phyloP scores from a whole-genome alignment of 2,888 invertebrate genomes.

The Adelognathus sp. region DNA sequence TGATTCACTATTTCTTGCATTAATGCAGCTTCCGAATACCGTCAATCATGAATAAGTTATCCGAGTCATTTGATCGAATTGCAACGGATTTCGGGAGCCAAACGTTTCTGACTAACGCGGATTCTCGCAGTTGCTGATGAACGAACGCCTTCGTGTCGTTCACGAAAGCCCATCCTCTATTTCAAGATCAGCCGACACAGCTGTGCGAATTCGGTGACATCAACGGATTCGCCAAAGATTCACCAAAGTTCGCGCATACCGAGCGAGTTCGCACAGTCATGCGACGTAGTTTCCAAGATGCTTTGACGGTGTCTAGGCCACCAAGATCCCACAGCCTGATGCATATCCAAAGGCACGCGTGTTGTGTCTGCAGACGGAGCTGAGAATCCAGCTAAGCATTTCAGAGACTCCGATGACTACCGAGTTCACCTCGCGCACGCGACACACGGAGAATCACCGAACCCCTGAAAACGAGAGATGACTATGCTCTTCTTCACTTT shows the following conservation, averaged over 20 bases:
- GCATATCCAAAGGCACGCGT: background rate
- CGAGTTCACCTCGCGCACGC: conserved; percentile 14
- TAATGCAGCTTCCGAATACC: background rate
- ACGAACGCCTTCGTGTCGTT: conserved; percentile 11
- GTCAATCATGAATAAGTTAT: background rate
- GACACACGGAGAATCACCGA: conserved; percentile 50
- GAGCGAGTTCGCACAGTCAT: background rate
- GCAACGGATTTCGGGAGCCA: background rate
- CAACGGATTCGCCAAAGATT: conserved; percentile 9
- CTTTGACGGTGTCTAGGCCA: conserved; percentile 52
- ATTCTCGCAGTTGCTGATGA: conserved; percentile 13
- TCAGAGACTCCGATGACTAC: conserved; percentile 34
- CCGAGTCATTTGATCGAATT: background rate
- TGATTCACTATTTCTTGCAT: background rate
- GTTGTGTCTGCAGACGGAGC: conserved; percentile 47
- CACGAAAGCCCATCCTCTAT: conserved; percentile 14
- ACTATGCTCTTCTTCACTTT: conserved; percentile 40
- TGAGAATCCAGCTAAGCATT: background rate
- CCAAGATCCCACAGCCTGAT: conserved; percentile 15
- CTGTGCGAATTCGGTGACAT: conserved; percentile 15
- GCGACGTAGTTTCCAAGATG: conserved; percentile 24
- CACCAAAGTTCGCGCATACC: conserved; percentile 22
- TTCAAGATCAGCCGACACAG: conserved; percentile 32
- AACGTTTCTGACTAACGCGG: conserved; percentile 6
- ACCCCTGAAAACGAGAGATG: conserved; percentile 56